Conservation (phyloP, 2,888 invertebrate species). For the Eucriotettix oculatus region DNA sequence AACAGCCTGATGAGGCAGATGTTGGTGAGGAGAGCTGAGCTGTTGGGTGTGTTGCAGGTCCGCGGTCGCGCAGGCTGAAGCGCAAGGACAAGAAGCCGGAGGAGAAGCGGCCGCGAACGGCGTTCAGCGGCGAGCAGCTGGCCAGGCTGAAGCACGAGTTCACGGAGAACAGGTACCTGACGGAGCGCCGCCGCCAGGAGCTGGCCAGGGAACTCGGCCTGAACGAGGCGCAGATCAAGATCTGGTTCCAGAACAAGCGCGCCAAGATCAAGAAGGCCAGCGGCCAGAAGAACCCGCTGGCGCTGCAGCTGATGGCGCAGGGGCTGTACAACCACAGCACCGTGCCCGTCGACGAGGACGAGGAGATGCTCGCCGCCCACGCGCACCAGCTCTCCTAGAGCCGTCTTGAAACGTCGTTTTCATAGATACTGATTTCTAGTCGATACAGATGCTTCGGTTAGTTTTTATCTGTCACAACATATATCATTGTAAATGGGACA, state of each 20-base stretch:
- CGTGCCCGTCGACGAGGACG: conserved; percentile 59
- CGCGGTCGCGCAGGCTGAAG: conserved; percentile 37
- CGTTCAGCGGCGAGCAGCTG: conserved; percentile 88
- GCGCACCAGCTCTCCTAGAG: no score
- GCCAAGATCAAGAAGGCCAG: conserved; percentile 90
- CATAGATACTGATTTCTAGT: no score
- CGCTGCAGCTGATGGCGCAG: conserved; percentile 83
- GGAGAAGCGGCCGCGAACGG: conserved; percentile 88
- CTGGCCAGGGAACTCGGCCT: conserved; percentile 80
- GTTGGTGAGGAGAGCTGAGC: no score
- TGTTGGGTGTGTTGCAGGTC: conserved; percentile 28
- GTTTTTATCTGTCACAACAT: no score
- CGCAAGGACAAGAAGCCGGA: conserved; percentile 35
- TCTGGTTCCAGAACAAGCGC: conserved; percentile 94
- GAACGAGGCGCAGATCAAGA: conserved; percentile 94
- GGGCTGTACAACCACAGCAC: conserved; percentile 84
- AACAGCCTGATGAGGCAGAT: no score
- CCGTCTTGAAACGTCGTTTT: no score
- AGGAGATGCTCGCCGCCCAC: conserved; percentile 34
- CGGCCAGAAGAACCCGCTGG: conserved; percentile 70
- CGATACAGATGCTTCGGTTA: no score
- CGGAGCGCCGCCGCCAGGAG: conserved; percentile 77
- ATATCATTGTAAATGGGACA: no score
- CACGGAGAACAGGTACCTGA: conserved; percentile 80
- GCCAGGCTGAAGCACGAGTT: conserved; percentile 86